Percentiles rank a stretch among this genome's conserved stretches.
phyloP scores from a whole-genome alignment of 2,888 invertebrate species.

The Unio delphinus region DNA sequence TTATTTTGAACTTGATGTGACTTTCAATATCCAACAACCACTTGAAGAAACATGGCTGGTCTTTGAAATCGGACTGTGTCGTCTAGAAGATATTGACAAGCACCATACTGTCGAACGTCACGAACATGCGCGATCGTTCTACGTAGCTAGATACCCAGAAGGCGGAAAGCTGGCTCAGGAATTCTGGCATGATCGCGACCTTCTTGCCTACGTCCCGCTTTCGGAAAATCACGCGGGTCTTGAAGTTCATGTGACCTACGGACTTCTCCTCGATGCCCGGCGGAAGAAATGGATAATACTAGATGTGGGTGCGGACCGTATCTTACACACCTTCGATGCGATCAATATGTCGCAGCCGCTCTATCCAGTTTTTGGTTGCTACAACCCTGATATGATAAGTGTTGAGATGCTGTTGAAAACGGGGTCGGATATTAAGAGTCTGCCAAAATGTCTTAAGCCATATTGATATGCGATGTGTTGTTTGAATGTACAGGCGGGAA shows the following conservation, averaged over 20 bases:
- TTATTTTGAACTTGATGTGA: slow-evolving; percentile 44
- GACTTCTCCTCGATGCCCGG: slow-evolving; percentile 38
- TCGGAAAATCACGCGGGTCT: slow-evolving; percentile 42
- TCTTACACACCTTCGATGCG: slow-evolving; percentile 38
- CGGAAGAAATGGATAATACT: slow-evolving; percentile 41
- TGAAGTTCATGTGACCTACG: slow-evolving; percentile 41
- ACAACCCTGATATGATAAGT: slow-evolving; percentile 48
- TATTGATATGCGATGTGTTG: slow-evolving; percentile 15
- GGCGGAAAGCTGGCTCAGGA: slow-evolving; percentile 44
- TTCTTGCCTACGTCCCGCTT: slow-evolving; percentile 33
- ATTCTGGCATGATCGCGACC: slow-evolving; percentile 50
- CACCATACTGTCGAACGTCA: slow-evolving; percentile 50
- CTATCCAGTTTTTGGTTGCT: slow-evolving; percentile 46
- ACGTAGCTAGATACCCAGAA: slow-evolving; percentile 49
- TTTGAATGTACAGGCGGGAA: not conserved
- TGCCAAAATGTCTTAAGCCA: slow-evolving; percentile 40
- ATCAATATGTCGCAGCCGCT: slow-evolving; percentile 42
- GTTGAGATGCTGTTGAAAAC: slow-evolving; percentile 47
- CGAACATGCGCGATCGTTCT: slow-evolving; percentile 45
- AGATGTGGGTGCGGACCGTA: slow-evolving; percentile 40
- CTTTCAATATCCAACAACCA: slow-evolving; percentile 45
- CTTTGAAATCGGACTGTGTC: slow-evolving; percentile 44
- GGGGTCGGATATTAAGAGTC: slow-evolving; percentile 40
- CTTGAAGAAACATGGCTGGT: slow-evolving; percentile 50
- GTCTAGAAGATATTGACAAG: slow-evolving; percentile 43